A percentile compares a stretch with the other conserved stretches of the same genome.
Evolutionary conservation across 2,113 vertebrate species (phyloP).

Genomic region (Larimichthys polyactis): DNA sequence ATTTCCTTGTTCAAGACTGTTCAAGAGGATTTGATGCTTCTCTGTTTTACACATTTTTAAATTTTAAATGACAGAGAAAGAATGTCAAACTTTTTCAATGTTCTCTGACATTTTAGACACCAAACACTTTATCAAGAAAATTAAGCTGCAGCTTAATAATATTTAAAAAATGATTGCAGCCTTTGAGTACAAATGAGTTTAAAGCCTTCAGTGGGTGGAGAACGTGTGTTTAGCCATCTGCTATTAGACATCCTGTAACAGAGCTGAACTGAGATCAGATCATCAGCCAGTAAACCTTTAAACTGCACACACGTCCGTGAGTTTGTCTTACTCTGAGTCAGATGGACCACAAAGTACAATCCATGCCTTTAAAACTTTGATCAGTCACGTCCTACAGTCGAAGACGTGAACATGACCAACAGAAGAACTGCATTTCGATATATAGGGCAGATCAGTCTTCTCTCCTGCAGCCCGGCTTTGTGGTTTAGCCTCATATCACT

Average conservation of each 20-base stretch:
- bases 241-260: not conserved
- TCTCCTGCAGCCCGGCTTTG: not conserved
- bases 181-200: too few species aligned
- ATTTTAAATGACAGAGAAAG: too few species aligned
- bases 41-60: not conserved
- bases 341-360: constrained; percentile 31
- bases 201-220: not conserved
- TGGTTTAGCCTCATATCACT: constrained; percentile 13
- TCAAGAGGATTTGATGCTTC: not conserved
- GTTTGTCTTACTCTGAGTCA: not conserved
- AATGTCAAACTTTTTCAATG: not conserved
- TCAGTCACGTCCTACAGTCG: constrained; percentile 9
- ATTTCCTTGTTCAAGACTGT: not conserved
- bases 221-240: not conserved
- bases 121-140: not conserved
- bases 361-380: constrained; percentile 36
- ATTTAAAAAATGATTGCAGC: not conserved
- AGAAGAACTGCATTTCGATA: constrained; percentile 32
- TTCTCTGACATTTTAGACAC: not conserved
- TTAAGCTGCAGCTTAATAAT: not conserved
- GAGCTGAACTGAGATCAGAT: not conserved
- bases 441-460: constrained; percentile 15
- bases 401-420: constrained; percentile 18
- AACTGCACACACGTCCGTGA: not conserved
- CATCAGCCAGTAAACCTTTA: not conserved